Conservation (phyloP, 1,140 invertebrate genomes). For the Drosophila repleta region DNA sequence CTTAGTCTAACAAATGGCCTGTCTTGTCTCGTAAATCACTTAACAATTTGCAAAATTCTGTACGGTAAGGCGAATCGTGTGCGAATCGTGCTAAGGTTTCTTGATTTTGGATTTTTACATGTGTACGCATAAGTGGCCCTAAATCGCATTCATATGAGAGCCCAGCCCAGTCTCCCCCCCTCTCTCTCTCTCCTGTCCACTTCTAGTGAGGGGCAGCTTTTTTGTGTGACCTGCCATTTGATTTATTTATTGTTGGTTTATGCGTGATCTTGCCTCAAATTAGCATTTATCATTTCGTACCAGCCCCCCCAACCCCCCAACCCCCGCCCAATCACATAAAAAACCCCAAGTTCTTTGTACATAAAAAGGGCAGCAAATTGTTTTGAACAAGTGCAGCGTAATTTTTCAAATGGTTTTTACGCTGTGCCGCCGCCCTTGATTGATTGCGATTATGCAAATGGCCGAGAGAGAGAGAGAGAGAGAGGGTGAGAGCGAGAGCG, state of each 20-base stretch:
- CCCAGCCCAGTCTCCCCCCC: not conserved
- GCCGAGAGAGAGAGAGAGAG: too few relatives aligned
- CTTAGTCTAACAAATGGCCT: slow-evolving; percentile 83
- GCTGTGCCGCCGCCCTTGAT: slow-evolving; percentile 48
- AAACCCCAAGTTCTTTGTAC: slow-evolving; percentile 28
- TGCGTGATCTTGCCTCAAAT: slow-evolving; percentile 83
- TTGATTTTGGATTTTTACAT: slow-evolving; percentile 73
- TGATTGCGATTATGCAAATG: slow-evolving; percentile 78
- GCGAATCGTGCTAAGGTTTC: slow-evolving; percentile 73
- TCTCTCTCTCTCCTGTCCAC: not conserved
- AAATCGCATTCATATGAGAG: slow-evolving; percentile 81
- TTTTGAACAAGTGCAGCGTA: slow-evolving; percentile 74
- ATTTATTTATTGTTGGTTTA: slow-evolving; percentile 83
- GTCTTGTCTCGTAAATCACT: slow-evolving; percentile 84
- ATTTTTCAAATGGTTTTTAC: slow-evolving; percentile 70
- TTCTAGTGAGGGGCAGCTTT: slow-evolving; percentile 49
- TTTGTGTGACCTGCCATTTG: slow-evolving; percentile 77
- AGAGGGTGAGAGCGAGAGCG: too few relatives aligned
- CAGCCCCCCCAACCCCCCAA: slow-evolving; percentile 11
- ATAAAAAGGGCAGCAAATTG: slow-evolving; percentile 58
- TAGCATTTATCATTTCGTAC: slow-evolving; percentile 77
- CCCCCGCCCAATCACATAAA: slow-evolving; percentile 13
- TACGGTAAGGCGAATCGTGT: slow-evolving; percentile 63
- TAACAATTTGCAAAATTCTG: slow-evolving; percentile 80
- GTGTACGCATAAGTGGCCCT: slow-evolving; percentile 81